Conservation (phyloP, 2,113 vertebrate species). For the Morone chrysops region DNA sequence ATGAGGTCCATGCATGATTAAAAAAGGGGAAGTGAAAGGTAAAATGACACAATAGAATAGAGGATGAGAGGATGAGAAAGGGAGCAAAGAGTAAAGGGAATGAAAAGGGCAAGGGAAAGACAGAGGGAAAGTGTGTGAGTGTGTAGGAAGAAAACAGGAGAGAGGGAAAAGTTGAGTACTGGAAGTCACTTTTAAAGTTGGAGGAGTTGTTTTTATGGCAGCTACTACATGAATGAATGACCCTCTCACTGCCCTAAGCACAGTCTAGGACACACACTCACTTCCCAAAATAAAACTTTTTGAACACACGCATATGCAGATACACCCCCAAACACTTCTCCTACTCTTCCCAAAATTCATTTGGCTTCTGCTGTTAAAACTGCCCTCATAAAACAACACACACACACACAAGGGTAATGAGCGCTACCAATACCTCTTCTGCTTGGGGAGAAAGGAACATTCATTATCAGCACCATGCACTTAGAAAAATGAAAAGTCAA, state of each 20-base stretch:
- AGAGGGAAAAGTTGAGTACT: conserved; percentile 3
- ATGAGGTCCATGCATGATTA: conserved; percentile 49
- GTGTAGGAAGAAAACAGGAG: not conserved
- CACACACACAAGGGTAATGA: conserved; percentile 29
- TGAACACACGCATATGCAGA: not conserved
- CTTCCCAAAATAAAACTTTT: not conserved
- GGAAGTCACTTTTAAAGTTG: conserved; percentile 52
- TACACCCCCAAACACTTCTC: not conserved
- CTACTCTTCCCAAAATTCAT: not conserved
- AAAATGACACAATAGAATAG: conserved; percentile 24
- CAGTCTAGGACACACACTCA: not conserved
- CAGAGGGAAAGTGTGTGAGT: not conserved
- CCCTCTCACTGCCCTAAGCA: not conserved
- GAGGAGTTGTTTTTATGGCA: conserved; percentile 13
- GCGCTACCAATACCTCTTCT: conserved; percentile 24
- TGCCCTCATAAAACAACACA: not conserved
- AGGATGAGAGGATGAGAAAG: not conserved
- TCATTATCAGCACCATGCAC: conserved; percentile 54
- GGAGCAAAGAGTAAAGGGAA: not conserved
- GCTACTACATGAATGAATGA: not conserved
- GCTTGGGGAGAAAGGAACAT: conserved; percentile 31
- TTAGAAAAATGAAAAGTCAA: conserved; percentile 66
- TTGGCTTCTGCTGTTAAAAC: conserved; percentile 10
- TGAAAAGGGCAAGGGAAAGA: not conserved
- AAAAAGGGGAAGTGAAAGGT: conserved; percentile 39